Conservation (phyloP, 2,888 invertebrate genomes). For the Pyralis farinalis region DNA sequence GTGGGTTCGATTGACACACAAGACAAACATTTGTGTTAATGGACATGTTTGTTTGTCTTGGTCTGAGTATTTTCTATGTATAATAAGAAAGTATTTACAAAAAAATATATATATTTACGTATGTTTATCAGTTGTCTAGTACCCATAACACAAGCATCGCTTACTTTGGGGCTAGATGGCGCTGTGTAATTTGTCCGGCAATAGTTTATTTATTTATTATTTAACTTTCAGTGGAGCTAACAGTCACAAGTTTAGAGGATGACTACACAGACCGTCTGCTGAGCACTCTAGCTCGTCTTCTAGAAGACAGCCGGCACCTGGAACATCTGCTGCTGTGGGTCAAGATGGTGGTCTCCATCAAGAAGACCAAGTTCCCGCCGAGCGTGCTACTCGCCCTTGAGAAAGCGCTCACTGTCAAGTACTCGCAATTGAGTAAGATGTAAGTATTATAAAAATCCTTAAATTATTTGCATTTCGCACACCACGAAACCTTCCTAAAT, state of each 20-base stretch:
- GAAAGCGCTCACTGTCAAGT: constrained; percentile 88
- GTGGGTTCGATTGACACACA: no score
- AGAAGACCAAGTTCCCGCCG: constrained; percentile 83
- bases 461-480: no score
- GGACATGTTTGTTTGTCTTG: no score
- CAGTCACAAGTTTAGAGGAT: constrained; percentile 85
- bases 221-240: constrained; percentile 86
- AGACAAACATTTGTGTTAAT: no score
- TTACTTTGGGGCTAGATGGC: no score
- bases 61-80: no score
- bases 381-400: constrained; percentile 87
- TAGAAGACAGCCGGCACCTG: constrained; percentile 91
- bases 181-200: no score
- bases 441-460: constrained; percentile 83
- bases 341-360: constrained; percentile 83
- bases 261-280: constrained; percentile 89
- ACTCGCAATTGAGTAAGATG: constrained; percentile 92
- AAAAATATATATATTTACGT: no score
- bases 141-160: no score
- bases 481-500: no score
- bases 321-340: constrained; percentile 95
- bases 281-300: constrained; percentile 84
- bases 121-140: no score
- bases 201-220: neutral
- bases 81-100: no score